Conservation (phyloP, 2,888 invertebrate species). For the Siphonodentalium dalli region DNA sequence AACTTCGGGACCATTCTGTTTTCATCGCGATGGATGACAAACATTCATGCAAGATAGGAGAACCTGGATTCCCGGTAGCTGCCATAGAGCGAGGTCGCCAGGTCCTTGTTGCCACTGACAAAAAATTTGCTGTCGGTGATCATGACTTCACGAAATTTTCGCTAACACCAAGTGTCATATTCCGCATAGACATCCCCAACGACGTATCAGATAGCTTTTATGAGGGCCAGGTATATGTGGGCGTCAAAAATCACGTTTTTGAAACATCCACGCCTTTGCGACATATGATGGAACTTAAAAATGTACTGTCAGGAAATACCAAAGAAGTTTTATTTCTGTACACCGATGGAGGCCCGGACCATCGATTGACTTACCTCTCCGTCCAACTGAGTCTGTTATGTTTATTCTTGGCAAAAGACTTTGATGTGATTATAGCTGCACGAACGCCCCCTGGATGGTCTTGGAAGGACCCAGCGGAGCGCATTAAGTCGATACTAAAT, state of each 20-base stretch:
- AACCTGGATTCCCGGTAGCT: slow-evolving; percentile 5
- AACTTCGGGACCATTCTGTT: background rate
- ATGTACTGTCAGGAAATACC: background rate
- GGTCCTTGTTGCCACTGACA: background rate
- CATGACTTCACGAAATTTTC: slow-evolving; percentile 1
- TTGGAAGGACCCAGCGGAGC: no score
- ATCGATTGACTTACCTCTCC: background rate
- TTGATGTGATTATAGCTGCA: no score
- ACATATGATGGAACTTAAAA: background rate
- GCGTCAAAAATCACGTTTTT: background rate
- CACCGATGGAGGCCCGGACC: background rate
- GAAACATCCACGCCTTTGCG: background rate
- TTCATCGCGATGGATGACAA: slow-evolving; percentile 9
- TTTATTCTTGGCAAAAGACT: no score
- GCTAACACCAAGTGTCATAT: background rate
- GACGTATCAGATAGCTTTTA: background rate
- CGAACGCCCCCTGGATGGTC: no score
- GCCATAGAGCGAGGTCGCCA: background rate
- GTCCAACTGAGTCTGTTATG: no score
- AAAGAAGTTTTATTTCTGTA: background rate
- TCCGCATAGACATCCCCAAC: background rate
- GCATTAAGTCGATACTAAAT: no score
- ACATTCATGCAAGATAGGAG: slow-evolving; percentile 5
- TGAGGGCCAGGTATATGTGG: background rate
- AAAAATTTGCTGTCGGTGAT: background rate